These are phyloP conservation scores for Orchesellides sinensis DNA, from an alignment of 2,888 invertebrate species.

Conservation along the genomic window DNA sequence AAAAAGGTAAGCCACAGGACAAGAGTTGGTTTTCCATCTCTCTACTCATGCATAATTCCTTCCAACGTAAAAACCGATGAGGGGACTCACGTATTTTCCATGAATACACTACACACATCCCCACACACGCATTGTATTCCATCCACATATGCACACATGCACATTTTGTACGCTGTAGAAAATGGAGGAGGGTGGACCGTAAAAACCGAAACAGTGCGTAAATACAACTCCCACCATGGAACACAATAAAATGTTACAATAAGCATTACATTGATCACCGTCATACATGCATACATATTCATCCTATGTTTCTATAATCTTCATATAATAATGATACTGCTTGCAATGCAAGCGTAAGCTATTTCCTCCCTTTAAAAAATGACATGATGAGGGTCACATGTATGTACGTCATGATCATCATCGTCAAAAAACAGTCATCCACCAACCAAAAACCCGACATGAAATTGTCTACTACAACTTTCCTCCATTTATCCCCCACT, in stretches of 20 bases:
- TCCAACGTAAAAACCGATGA: too few relatives aligned
- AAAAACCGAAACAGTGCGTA: constrained; percentile 59
- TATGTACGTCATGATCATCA: too few relatives aligned
- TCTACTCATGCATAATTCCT: too few relatives aligned
- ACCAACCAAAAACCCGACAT: not conserved
- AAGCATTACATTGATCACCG: not conserved
- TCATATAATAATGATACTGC: not conserved
- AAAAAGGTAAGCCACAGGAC: too few relatives aligned
- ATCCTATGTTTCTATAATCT: not conserved
- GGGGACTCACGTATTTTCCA: too few relatives aligned
- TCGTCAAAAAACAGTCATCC: not conserved
- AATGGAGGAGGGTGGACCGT: constrained; percentile 53
- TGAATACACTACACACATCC: not conserved
- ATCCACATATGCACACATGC: too few relatives aligned
- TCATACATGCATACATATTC: not conserved
- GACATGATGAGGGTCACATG: constrained; percentile 39
- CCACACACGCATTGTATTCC: too few relatives aligned
- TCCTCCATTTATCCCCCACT: too few relatives aligned
- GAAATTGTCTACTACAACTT: not conserved
- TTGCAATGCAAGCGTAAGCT: not conserved
- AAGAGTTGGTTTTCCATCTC: too few relatives aligned
- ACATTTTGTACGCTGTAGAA: too few relatives aligned
- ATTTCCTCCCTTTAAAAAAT: not conserved
- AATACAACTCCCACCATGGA: constrained; percentile 55
- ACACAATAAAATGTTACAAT: not conserved